Conservation (phyloP, 2,113 vertebrate genomes). For the Neomonachus schauinslandi region DNA sequence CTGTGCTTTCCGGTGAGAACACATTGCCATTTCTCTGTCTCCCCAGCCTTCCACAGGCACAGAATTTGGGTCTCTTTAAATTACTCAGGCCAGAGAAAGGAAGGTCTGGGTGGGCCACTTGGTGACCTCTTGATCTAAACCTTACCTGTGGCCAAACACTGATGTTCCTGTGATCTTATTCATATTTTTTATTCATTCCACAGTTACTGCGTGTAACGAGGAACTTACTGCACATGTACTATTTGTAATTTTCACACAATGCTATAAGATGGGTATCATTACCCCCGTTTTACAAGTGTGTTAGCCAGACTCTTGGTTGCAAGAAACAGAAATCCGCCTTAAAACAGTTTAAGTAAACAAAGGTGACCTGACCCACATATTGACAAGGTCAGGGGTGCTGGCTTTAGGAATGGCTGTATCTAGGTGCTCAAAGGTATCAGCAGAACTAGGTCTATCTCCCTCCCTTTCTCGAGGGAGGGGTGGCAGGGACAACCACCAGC, state of each 20-base stretch:
- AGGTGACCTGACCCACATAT: background rate
- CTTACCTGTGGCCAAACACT: background rate
- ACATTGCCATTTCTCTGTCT: background rate
- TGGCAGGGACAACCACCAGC: background rate
- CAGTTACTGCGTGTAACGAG: background rate
- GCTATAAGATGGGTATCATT: background rate
- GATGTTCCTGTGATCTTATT: background rate
- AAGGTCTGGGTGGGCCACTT: background rate
- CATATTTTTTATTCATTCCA: background rate
- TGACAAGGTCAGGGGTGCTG: background rate
- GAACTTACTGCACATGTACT: background rate
- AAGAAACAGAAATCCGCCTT: constrained; percentile 39
- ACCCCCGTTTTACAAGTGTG: background rate
- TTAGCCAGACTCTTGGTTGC: background rate
- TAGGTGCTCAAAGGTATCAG: background rate
- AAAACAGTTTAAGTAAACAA: background rate
- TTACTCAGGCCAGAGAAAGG: background rate
- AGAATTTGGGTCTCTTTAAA: background rate
- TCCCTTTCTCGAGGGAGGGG: background rate
- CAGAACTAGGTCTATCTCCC: background rate
- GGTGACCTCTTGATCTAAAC: background rate
- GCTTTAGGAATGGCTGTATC: background rate
- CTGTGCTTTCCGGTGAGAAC: constrained; percentile 91
- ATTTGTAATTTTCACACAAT: background rate
- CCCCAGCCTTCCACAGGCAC: background rate